Conservation (phyloP, 1,140 invertebrate genomes). For the Fopius arisanus region DNA sequence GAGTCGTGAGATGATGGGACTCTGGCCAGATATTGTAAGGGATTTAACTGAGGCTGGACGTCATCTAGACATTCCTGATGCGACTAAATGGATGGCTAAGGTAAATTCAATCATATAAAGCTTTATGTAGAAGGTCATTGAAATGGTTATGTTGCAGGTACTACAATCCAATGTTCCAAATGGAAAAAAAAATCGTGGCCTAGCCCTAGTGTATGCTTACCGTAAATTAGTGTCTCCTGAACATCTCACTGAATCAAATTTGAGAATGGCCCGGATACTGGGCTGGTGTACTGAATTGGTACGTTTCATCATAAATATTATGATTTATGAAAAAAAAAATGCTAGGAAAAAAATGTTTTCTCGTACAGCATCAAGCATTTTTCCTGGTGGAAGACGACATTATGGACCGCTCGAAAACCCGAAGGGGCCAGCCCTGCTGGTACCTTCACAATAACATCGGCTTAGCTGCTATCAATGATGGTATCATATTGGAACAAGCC, state of each 20-base stretch:
- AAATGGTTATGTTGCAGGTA: constrained; percentile 63
- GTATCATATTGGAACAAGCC: constrained; percentile 78
- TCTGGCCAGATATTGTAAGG: constrained; percentile 85
- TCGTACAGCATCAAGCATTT: constrained; percentile 81
- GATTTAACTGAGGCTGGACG: constrained; percentile 79
- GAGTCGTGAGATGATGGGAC: constrained; percentile 83
- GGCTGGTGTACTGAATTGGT: constrained; percentile 97
- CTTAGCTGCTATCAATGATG: constrained; percentile 87
- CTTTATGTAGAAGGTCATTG: too few relatives aligned
- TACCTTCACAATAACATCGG: constrained; percentile 83
- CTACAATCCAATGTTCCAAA: constrained; percentile 84
- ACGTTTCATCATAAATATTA: constrained; percentile 49
- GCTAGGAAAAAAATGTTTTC: background rate
- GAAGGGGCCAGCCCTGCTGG: constrained; percentile 91
- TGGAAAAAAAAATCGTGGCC: constrained; percentile 81
- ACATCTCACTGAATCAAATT: constrained; percentile 77
- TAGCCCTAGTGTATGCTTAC: constrained; percentile 83
- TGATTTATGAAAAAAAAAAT: background rate
- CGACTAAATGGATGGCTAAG: constrained; percentile 81
- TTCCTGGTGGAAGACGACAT: constrained; percentile 91
- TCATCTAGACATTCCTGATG: constrained; percentile 77
- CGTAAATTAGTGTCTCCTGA: constrained; percentile 73
- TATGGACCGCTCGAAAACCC: constrained; percentile 83
- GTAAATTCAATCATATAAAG: too few relatives aligned
- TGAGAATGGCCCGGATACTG: constrained; percentile 82